Base-by-base conservation (phyloP, 2,888 invertebrate genomes). In the Pasiphila rectangulata region DNA sequence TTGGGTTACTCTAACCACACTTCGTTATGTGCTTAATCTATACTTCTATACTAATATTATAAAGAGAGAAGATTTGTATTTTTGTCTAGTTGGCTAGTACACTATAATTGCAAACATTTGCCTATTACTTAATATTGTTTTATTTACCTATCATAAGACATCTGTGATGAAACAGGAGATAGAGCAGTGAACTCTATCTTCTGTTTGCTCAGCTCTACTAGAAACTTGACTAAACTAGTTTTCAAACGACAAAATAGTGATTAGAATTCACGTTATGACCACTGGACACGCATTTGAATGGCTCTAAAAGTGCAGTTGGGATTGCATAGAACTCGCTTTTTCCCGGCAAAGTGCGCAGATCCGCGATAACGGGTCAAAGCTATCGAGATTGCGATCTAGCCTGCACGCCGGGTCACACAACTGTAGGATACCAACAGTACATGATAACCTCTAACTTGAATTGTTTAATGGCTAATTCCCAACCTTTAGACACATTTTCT, bases 351-450 rank as follows among this genome's bases (percentile, higher is more conserved):
- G 67, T 66, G 69, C 63, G 63, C 58, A 64, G 73, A 83, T 81
- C 78, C 23, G 59, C 55, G 85, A 85, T 85, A 79, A 64, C 56
- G 63, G 54, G 63, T 81, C 85, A 87, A 86, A 85, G 85, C 83
- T 85, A 87, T 86, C 86, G 67, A 69, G 67, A 71, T 62, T 74
- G 73, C 59, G 78, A 87, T 87, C 86, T 69, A 67, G 76, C 79
- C 84, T 81, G 82, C 81, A 82, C 80, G 82, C 78, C 59, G 63
- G 67, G 50, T 64, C 73, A 63, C 63, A 66, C 72, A 63, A 58
- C 56, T 27, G 12, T 12, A 3, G 13, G 13, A 16, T 6, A 1
- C 9, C 12, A n/a, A 40, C 27, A 40, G 32, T 9, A 3, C 4
- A 6, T 19, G 19, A n/a, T n/a, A 1, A 1, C 5, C 17, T 17